Evolutionary conservation across 2,113 vertebrate species (phyloP).

Genomic region (Henicopernis longicauda): DNA sequence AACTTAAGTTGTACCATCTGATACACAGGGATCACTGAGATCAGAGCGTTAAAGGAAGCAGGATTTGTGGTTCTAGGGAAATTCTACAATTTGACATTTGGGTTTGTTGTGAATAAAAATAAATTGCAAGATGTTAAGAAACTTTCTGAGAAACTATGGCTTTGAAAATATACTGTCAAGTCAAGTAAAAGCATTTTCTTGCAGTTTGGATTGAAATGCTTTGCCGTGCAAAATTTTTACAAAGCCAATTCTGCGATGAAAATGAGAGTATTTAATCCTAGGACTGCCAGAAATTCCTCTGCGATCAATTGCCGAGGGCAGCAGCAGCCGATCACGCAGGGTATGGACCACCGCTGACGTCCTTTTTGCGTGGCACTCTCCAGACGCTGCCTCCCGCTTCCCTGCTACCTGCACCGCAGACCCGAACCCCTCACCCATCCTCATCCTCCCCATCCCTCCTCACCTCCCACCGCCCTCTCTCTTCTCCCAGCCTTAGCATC

Average conservation of each 20-base stretch:
- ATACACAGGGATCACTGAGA: background rate
- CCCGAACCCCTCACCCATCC: background rate
- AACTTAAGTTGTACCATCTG: background rate
- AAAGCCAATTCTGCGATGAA: background rate
- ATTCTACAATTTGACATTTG: background rate
- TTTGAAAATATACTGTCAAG: background rate
- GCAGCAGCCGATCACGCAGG: fast-evolving
- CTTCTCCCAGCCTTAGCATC: background rate
- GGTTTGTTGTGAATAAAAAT: background rate
- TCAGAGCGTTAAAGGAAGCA: background rate
- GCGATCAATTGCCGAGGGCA: fast-evolving
- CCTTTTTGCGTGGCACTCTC: fast-evolving
- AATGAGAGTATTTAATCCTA: background rate
- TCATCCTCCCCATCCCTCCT: background rate
- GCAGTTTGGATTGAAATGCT: background rate
- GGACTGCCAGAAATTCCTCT: background rate
- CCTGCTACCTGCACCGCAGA: fast-evolving
- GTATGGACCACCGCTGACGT: background rate
- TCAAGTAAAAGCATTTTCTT: background rate
- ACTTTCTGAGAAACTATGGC: background rate
- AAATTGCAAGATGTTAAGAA: background rate
- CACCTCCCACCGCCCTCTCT: background rate
- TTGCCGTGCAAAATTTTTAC: background rate
- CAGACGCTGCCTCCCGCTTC: fast-evolving
- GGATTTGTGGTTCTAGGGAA: background rate